Percentiles rank a stretch among this genome's conserved stretches.
Evolutionary conservation across 2,797 vertebrate species (phyloP).

Genomic region (Myotis daubentonii): DNA sequence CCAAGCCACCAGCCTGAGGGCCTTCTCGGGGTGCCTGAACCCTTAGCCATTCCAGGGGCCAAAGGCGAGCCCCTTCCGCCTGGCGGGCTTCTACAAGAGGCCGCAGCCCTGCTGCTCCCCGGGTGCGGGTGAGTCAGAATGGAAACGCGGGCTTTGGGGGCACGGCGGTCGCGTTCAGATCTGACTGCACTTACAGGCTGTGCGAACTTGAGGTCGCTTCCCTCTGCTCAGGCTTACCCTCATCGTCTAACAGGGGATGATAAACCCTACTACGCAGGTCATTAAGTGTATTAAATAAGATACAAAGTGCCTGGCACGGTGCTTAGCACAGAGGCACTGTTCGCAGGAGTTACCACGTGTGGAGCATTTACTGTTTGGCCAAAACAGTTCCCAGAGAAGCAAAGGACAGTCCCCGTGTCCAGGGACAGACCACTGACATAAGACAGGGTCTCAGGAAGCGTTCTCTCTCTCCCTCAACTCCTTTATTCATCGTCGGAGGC

Average conservation of each 20-base stretch:
- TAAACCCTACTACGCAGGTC: background rate
- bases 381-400: background rate
- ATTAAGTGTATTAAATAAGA: background rate
- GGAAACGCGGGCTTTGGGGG: background rate
- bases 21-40: background rate
- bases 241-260: background rate
- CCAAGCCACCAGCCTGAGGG: too few relatives aligned
- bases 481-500: background rate
- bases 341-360: background rate
- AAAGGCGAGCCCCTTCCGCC: background rate
- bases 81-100: background rate
- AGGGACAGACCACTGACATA: background rate
- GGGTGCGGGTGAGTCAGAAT: background rate
- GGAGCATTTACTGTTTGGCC: background rate
- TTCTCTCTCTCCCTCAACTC: background rate
- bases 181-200: background rate
- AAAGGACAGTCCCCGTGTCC: background rate
- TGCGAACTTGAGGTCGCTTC: background rate
- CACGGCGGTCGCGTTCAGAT: rapidly evolving
- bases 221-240: background rate
- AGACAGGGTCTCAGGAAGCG: background rate
- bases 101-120: background rate
- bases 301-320: background rate
- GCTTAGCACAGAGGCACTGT: background rate
- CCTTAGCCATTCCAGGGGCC: background rate